These are phyloP conservation scores for Odontamblyopus lacepedii DNA, from an alignment of 2,797 vertebrate genomes.

Conservation along the genomic window DNA sequence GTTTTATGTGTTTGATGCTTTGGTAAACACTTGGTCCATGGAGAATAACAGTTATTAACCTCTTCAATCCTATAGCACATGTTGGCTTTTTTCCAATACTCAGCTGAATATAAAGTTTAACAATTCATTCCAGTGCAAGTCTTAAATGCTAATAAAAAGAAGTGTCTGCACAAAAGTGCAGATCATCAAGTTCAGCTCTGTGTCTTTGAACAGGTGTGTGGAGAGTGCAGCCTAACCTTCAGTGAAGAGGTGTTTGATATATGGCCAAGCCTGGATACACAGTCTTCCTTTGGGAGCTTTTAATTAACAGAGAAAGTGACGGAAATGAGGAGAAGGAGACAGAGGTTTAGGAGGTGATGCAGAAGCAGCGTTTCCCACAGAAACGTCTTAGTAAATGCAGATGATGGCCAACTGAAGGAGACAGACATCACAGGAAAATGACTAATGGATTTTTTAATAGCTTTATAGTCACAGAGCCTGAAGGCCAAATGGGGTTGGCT, in stretches of 20 bases:
- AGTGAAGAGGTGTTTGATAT: constrained; percentile 19
- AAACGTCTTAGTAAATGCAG: constrained; percentile 1
- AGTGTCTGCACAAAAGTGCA: constrained; percentile 1
- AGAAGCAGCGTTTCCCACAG: constrained; percentile 10
- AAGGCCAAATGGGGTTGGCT: constrained; percentile 2
- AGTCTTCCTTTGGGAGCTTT: constrained; percentile 15
- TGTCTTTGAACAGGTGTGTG: constrained; percentile 3
- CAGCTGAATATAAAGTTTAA: constrained; percentile 5
- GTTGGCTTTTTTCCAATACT: background rate
- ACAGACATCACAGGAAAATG: constrained; percentile 8
- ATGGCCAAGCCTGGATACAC: constrained; percentile 12
- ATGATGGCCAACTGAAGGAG: constrained; percentile 7
- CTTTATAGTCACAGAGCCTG: constrained; percentile 1
- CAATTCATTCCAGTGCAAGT: background rate
- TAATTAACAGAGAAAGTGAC: constrained; percentile 4
- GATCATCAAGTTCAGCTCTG: background rate
- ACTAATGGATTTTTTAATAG: constrained; percentile 11
- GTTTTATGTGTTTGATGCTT: constrained; percentile 29
- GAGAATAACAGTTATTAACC: constrained; percentile 44
- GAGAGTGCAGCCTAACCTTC: constrained; percentile 6
- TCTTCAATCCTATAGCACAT: background rate
- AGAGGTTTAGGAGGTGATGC: background rate
- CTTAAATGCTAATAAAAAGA: constrained; percentile 1
- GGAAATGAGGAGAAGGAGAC: background rate
- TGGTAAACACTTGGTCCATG: constrained; percentile 39